Percentiles rank a stretch among this genome's conserved stretches.
Evolutionary conservation across 2,797 vertebrate species (phyloP).

Genomic region (Buphagus erythrorhynchus): DNA sequence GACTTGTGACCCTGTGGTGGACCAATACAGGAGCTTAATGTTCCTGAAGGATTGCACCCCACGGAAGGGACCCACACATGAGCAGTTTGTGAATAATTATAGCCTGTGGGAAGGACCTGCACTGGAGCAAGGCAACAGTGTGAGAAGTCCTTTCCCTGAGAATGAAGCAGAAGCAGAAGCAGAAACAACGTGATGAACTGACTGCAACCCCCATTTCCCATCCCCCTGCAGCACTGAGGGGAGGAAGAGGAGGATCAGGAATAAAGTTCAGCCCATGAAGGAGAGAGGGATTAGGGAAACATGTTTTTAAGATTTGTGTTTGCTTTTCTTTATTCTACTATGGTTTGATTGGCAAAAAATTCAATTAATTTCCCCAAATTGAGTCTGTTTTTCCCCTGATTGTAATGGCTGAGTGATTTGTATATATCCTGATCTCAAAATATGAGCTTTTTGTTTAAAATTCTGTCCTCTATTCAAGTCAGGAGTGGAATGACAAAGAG

Average conservation of each 20-base stretch:
- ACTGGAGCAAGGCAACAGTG: neutral
- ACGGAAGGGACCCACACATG: neutral
- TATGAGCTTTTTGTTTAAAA: neutral
- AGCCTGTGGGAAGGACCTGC: neutral
- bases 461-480: neutral
- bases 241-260: neutral
- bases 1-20: neutral
- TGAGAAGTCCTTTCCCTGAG: neutral
- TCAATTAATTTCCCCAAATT: accelerated
- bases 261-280: neutral
- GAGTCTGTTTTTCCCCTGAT: neutral
- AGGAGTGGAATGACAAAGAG: neutral
- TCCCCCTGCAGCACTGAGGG: neutral
- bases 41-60: neutral
- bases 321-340: neutral
- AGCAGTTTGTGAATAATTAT: neutral
- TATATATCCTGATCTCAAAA: neutral
- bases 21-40: neutral
- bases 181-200: neutral
- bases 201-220: accelerated
- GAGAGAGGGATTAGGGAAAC: neutral
- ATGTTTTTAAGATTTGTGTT: neutral
- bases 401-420: neutral
- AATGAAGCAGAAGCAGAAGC: neutral
- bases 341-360: neutral